Conservation (phyloP, 2,888 invertebrate genomes). For the Leptinotarsa juncta region DNA sequence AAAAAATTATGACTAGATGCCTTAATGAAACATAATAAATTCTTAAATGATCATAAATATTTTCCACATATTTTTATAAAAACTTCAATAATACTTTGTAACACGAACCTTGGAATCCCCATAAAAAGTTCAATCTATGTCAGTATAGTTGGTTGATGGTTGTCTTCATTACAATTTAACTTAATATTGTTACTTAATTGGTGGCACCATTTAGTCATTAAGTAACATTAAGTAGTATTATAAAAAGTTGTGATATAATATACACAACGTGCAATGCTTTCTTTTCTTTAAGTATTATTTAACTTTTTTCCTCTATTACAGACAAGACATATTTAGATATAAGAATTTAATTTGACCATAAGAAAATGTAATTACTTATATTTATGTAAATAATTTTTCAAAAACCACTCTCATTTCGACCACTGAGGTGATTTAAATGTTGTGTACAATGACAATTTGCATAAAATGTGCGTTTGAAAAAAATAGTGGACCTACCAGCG, state of each 20-base stretch:
- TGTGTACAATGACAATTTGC: no score
- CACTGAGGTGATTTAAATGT: no score
- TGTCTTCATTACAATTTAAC: slow-evolving; percentile 42
- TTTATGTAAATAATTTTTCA: no score
- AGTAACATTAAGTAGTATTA: slow-evolving; percentile 63
- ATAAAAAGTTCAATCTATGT: slow-evolving; percentile 61
- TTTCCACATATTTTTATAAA: slow-evolving; percentile 49
- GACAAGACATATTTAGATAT: slow-evolving; percentile 5
- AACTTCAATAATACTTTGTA: slow-evolving; percentile 38
- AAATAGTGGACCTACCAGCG: no score
- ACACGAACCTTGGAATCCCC: slow-evolving; percentile 45
- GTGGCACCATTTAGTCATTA: slow-evolving; percentile 65
- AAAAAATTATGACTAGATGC: slow-evolving; percentile 43
- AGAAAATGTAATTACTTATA: no score
- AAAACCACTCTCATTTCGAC: no score
- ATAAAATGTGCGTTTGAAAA: no score
- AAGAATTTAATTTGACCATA: background rate
- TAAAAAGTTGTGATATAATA: slow-evolving; percentile 55
- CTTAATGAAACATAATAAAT: slow-evolving; percentile 47
- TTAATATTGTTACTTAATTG: slow-evolving; percentile 62
- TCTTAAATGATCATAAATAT: slow-evolving; percentile 46
- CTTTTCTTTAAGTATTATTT: slow-evolving; percentile 63
- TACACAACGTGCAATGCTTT: slow-evolving; percentile 64
- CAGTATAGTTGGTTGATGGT: slow-evolving; percentile 60
- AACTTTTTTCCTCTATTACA: slow-evolving; percentile 51